Conservation (phyloP, 2,113 vertebrate genomes). For the Alexandromys fortis region DNA sequence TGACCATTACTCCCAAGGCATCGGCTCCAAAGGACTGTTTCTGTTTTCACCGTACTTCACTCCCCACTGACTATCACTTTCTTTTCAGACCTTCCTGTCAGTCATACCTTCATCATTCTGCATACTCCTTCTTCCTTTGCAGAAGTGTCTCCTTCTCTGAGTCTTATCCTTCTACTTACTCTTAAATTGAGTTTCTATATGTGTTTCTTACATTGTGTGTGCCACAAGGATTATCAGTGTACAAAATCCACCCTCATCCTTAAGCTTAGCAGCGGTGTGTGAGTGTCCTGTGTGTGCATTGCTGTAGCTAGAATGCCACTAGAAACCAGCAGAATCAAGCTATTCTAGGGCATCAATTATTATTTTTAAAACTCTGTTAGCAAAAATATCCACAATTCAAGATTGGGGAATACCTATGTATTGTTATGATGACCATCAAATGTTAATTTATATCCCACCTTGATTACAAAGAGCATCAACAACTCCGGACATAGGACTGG, state of each 20-base stretch:
- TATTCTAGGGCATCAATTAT: neutral
- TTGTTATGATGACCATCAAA: neutral
- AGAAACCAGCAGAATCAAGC: neutral
- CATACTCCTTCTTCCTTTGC: neutral
- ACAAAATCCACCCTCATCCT: neutral
- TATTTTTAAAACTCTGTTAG: neutral
- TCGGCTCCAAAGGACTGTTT: neutral
- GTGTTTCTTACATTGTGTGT: neutral
- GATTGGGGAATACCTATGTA: neutral
- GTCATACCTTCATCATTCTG: neutral
- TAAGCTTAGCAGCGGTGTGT: neutral
- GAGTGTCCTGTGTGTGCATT: neutral
- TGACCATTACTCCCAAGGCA: neutral
- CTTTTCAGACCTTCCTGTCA: neutral
- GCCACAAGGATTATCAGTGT: rapidly evolving
- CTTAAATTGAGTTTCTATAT: neutral
- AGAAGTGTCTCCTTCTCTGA: neutral
- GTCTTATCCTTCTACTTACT: neutral
- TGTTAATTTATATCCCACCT: neutral
- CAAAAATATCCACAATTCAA: neutral
- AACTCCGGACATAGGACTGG: neutral
- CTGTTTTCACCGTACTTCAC: neutral
- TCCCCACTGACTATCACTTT: neutral
- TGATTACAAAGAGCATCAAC: neutral
- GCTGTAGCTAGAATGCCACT: neutral